A percentile compares a stretch with the other conserved stretches of the same genome.
Conservation (phyloP, 2,888 invertebrate species). For the Conops quadrifasciatus region DNA sequence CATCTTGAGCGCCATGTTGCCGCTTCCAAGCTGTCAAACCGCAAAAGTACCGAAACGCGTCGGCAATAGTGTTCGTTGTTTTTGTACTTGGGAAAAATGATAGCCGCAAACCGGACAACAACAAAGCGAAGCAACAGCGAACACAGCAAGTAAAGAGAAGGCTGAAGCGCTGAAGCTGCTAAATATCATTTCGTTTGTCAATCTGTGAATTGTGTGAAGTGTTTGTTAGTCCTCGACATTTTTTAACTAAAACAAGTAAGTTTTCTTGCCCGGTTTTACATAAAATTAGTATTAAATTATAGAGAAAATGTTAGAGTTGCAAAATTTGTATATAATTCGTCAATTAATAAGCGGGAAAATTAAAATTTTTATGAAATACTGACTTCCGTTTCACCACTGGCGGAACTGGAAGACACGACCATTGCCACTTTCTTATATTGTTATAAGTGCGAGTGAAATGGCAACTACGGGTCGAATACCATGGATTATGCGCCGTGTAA, state of each 20-base stretch:
- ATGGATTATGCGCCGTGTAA: constrained; percentile 30
- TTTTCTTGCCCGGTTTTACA: background rate
- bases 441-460: constrained; percentile 38
- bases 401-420: constrained; percentile 49
- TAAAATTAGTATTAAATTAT: constrained; percentile 27
- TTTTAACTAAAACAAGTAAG: constrained; percentile 27
- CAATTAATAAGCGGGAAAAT: constrained; percentile 38
- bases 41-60: background rate
- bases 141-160: constrained; percentile 8
- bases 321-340: constrained; percentile 3
- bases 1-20: background rate
- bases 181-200: constrained; percentile 40
- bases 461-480: background rate
- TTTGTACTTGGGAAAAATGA: background rate
- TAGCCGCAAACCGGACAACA: background rate
- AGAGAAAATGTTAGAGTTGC: constrained; percentile 1
- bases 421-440: constrained; percentile 43
- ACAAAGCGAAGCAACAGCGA: constrained; percentile 1
- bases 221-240: constrained; percentile 16
- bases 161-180: constrained; percentile 13
- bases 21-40: constrained; percentile 5
- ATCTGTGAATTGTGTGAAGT: constrained; percentile 41
- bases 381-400: constrained; percentile 50
- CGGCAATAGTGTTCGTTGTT: background rate
- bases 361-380: constrained; percentile 49